Base-by-base conservation (phyloP, 1,140 invertebrate species). In the Leptinotarsa texana region DNA sequence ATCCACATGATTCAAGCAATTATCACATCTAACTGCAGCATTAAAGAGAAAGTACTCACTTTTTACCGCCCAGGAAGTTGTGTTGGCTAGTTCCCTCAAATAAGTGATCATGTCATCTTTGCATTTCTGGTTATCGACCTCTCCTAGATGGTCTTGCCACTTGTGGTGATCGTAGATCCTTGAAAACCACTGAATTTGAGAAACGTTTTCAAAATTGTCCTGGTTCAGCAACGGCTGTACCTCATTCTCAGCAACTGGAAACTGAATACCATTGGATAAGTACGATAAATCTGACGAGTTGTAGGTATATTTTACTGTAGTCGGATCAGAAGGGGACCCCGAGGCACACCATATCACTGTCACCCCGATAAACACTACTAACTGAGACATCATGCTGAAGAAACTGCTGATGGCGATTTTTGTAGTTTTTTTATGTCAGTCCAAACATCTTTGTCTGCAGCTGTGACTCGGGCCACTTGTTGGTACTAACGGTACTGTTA, bases 21-120 rank as follows among this genome's bases (percentile, higher is more conserved):
- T 57, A 57, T 57, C 51, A 18, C 51, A n/a, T 57, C 51, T 57
- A 57, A 57, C 51, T 15, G 13, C n/a, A 57, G 4, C 51, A 57
- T 57, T 18, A 18, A 33, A 65, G 63, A 13, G 63, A 65, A 65
- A 65, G 47, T 27, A 90, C 90, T 91, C 83, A 93, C 92, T 91
- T 86, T 91, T 91, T 3, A 90, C 89, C 18, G 92, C 92, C 92
- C 92, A 93, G 21, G 89, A 82, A 67, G 89, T 86, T 22, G 90
- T 91, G 27, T 88, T 84, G 66, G 85, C 85, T 51, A 93, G 84
- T 3, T 88, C 88, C 13, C 79, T 78, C 1, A 92, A 75, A 79
- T 91, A 93, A 4, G 77, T 77, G 57, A 85, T 86, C 83, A 93
- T 85, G 74, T 92, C 87, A 1, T 79, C 77, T 48, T 85, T 86